Base-by-base conservation (phyloP, 2,888 invertebrate species). In the Automeris io region DNA sequence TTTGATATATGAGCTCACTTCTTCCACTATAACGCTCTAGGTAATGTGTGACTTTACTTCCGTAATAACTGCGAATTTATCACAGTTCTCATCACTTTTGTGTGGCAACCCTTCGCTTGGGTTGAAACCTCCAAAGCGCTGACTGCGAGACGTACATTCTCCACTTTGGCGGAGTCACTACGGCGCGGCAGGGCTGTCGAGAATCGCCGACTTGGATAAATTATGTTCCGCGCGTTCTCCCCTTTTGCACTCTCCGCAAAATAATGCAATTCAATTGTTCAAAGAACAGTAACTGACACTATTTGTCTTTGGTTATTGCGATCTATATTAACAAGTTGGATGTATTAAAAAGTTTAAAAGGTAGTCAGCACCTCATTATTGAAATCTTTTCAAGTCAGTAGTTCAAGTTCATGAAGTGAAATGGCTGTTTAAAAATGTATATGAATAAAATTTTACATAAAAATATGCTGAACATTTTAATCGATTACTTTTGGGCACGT, bases 31-130 rank as follows among this genome's bases (percentile, higher is more conserved):
- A 78, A 74, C 69, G 66, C 51, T 61, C 61, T 63, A 61, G 63
- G 69, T 61, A 59, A 64, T 68, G 64, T 59, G n/a, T n/a, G n/a
- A n/a, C n/a, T n/a, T n/a, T n/a, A 64, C 69, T 70, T 66, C 71
- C 65, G 72, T 77, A 79, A 77, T 77, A 79, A 78, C 77, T 81
- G 78, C 77, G 69, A 75, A 82, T 80, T 76, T 71, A 73, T 76
- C 70, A 62, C 76, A 76, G 80, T 80, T 82, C 82, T 69, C 70
- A 57, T 69, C 80, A 81, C 74, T 82, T 80, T 71, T 71, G 68
- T 72, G 70, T 64, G 67, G 73, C 71, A 65, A 60, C 65, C 57
- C 59, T 69, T 60, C 64, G 68, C 66, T 60, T 65, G 59, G 65
- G 59, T 71, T 68, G 75, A 76, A 80, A 71, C 76, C 79, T 77